phyloP scores from a whole-genome alignment of 2,888 invertebrate genomes.

The Cancer borealis region DNA sequence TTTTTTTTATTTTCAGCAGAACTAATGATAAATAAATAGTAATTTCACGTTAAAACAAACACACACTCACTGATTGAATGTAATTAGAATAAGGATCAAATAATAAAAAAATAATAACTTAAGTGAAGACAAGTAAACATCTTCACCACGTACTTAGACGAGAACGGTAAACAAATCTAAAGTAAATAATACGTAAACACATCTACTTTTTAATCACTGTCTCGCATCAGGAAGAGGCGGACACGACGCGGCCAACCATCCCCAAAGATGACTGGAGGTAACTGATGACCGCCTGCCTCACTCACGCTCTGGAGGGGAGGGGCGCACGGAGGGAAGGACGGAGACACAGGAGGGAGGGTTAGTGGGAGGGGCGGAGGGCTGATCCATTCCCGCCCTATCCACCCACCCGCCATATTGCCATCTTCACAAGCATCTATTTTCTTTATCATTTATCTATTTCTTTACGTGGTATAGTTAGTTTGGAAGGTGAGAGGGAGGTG shows the following conservation, averaged over 20 bases:
- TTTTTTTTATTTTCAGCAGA: not conserved
- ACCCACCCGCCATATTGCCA: constrained; percentile 37
- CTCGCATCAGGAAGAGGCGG: not conserved
- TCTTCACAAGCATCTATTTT: not conserved
- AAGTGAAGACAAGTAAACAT: not conserved
- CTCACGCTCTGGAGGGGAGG: constrained; percentile 32
- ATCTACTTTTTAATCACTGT: not conserved
- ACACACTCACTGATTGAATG: not conserved
- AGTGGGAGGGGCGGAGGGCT: constrained; percentile 21
- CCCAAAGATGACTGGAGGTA: not conserved
- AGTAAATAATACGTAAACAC: not conserved
- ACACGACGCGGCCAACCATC: no score
- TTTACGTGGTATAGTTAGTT: not conserved
- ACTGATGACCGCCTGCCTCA: not conserved
- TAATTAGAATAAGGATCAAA: not conserved
- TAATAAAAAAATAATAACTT: not conserved
- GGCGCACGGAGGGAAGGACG: not conserved
- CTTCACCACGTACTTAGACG: not conserved
- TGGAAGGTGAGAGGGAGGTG: not conserved
- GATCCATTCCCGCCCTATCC: not conserved
- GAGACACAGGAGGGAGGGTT: not conserved
- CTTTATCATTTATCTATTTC: not conserved
- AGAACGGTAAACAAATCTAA: not conserved
- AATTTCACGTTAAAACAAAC: not conserved
- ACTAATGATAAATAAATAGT: not conserved